Base-by-base conservation (phyloP, 2,113 vertebrate genomes). In the Ammodytes marinus region DNA sequence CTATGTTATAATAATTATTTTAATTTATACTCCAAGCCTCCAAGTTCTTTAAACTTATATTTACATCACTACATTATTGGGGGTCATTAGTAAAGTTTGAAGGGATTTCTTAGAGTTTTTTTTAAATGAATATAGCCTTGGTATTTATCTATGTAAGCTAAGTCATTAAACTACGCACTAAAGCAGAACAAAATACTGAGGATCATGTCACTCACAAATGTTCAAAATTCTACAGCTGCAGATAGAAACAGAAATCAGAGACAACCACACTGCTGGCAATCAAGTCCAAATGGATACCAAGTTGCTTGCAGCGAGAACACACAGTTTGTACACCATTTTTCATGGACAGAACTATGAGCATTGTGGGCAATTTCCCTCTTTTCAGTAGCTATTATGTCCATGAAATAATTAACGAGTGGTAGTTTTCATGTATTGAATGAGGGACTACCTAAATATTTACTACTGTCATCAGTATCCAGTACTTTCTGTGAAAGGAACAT, bases 281-380 rank as follows among this genome's bases (percentile, higher is more conserved):
- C 7, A 69, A 59, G 4, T 15, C 57, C 47, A 64, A 64, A 63
- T 19, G 6, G n/a, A 61, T 35, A 52, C 13, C 42, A 53, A 58
- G 60, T 42, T 74, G 57, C 49, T 72, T 63, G 54, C 52, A 79
- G 74, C 8, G 14, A 8, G 13, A 75, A 53, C 54, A 72, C 55
- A 55, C 13, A 71, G 66, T 57, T 5, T 82, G 2, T 57, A 15
- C 13, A 46, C 6, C 17, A 39, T 15, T 46, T 3, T 19, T 55
- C 8, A 57, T 0, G 11, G 6, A 7, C 49, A 58, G 45, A 54
- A 37, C 4, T 35, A 45, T 13, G 5, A 54, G 4, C 10, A n/a
- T 42, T 6, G n/a, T 4, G 10, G 42, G 11, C 6, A 14, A 39
- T 39, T 2, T 27, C 27, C 27, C 27, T 27, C 27, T 27, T 27